Base-by-base conservation (phyloP, 2,113 vertebrate genomes). In the Pedionomus torquatus region DNA sequence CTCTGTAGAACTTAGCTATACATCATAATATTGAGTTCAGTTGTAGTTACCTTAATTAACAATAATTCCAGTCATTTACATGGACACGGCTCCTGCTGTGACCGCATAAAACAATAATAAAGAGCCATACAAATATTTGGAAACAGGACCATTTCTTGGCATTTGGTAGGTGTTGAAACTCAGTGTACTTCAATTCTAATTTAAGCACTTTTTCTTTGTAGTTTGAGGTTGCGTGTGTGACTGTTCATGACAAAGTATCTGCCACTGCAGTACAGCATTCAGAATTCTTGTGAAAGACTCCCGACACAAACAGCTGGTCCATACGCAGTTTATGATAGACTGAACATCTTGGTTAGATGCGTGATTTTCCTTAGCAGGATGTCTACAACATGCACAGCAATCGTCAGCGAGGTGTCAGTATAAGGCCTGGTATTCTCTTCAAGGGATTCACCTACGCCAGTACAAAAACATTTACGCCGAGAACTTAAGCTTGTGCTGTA, bases 21-120 rank as follows among this genome's bases (percentile, higher is more conserved):
- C 39, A 90, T 78, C 2, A 2, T 15, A 69, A 81, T 87, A 84
- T 28, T 70, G 66, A 87, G 68, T 74, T 87, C 35, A 46, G 37
- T 81, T 85, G 37, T 88, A 64, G 94, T 97, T 96, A 87, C 76
- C 51, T 95, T 94, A 94, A 95, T 97, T 97, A 96, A 85, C 55
- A 96, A 79, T 80, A 89, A 94, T 70, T 95, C 55, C 48, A 83
- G 55, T 25, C 90, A 89, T 96, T 97, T 71, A 39, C 92, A 80
- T 96, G 95, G 82, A 95, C 17, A 16, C 76, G 94, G 74, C 44
- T 92, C 84, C 74, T 85, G 58, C 81, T 94, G 87, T 95, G 95
- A 77, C 82, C 87, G 76, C 83, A 89, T 71, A 75, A 93, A 97
- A 81, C 49, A 93, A 66, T 72, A 93, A 81, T 75, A 87, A 93